Evolutionary conservation across 2,797 vertebrate species (phyloP), one percentile per base, ranked within the genome.

Genomic region (Tokudaia muenninki): DNA sequence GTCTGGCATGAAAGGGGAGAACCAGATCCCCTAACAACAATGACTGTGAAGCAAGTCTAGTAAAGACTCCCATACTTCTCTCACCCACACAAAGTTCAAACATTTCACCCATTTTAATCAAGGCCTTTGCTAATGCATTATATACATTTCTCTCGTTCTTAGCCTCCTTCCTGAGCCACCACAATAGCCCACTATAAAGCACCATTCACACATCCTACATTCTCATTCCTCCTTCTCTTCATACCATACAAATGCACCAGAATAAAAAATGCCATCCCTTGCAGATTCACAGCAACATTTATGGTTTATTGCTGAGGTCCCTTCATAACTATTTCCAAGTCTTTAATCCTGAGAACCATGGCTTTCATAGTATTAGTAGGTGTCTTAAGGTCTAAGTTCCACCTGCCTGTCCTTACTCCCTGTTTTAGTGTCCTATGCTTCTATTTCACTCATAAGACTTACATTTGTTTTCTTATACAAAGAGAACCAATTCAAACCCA

Each of bases 81-180:
- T 93, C 94, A n/a, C 92, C 96, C 96, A 87, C 97, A 19, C 0
- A 4, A 55, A 80, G 31, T 74, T 65, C 86, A 91, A 57, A 86
- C 61, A 95, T 91, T 92, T 90, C 77, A 92, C 91, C 87, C 94
- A 41, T 93, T 91, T 94, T 13, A 93, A 50, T 84, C 79, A 79
- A 57, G 41, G 63, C 77, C 94, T 94, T 44, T 1, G 67, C 90
- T 90, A 14, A 72, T 3, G 70, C 95, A 65, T 95, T 83, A 65
- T 37, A 47, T 14, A 50, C 94, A 96, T 98, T 96, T 93, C 95
- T 96, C 11, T 96, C 97, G 50, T 95, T 93, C 92, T 80, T 80
- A 31, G 52, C 97, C 86, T 96, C 94, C 94, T 80, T 92, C 96
- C 65, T 31, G 70, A 57, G 55, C 37, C 24, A 82, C 70, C 89